These are phyloP conservation scores for Oscheius sp. DNA, from an alignment of 2,888 invertebrate genomes.

Conservation along the genomic window DNA sequence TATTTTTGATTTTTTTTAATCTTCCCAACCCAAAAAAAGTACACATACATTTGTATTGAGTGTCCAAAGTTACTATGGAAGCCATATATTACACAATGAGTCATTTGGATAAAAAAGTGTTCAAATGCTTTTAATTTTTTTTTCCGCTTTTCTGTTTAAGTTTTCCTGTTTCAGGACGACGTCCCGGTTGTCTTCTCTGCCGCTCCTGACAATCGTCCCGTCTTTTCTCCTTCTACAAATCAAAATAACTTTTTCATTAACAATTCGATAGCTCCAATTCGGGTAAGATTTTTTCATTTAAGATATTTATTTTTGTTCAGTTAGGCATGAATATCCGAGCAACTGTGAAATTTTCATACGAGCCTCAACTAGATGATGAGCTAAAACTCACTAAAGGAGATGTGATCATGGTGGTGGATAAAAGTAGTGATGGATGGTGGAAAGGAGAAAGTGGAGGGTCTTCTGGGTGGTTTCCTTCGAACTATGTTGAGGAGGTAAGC, in stretches of 20 bases:
- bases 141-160: neutral
- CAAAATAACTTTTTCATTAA: neutral
- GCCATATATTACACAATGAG: no score
- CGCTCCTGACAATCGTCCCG: slow-evolving; percentile 23
- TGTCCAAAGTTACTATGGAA: no score
- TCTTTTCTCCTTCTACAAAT: slow-evolving; percentile 11
- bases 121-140: no score
- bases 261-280: neutral
- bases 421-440: slow-evolving; percentile 99
- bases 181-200: slow-evolving; percentile 11
- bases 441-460: slow-evolving; percentile 78
- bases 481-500: slow-evolving; percentile 80
- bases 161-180: slow-evolving; percentile 16
- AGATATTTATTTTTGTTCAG: neutral
- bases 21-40: no score
- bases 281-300: neutral
- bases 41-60: no score
- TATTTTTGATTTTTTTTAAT: no score
- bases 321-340: slow-evolving; percentile 73
- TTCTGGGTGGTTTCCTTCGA: slow-evolving; percentile 95
- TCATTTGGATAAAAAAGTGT: no score
- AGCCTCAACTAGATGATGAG: slow-evolving; percentile 93
- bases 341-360: slow-evolving; percentile 85
- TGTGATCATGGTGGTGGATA: slow-evolving; percentile 91
- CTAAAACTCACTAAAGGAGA: slow-evolving; percentile 92